Evolutionary conservation across 2,888 invertebrate species (phyloP), one percentile per base, ranked within the genome.

Genomic region (Iselma pallidipennis): DNA sequence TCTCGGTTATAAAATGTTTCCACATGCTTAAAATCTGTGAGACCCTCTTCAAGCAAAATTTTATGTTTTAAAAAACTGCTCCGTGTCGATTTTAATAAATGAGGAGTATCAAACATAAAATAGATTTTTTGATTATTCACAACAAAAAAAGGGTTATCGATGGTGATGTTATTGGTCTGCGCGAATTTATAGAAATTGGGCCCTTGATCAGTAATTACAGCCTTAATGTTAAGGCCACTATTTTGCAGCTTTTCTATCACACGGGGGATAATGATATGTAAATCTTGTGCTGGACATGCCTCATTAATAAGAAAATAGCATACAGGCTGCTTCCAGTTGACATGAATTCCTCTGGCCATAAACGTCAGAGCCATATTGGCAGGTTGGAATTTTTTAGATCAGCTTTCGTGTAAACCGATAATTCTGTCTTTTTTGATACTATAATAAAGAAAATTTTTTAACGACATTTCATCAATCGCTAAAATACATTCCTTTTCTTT

Each of bases 51-150:
- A 33, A 61, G 45, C 42, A 31, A 10, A 57, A 70, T 65, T 14
- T 26, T 26, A 60, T 66, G 45, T 25, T 56, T 55, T n/a, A 59
- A 45, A 21, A 71, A 56, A 55, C 61, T 67, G 57, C 68, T 70
- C 48, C 66, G 59, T 9, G 56, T 66, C 0, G 67, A 66, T 63
- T 71, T 74, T 25, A 70, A 31, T 28, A 70, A 42, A 56, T 69
- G 69, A 25, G 67, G 69, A 19, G 64, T 51, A 51, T 71, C 71
- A 61, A 70, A 70, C 7, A 71, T 56, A 63, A 68, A 70, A 55
- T 60, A 53, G 50, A 70, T 33, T 61, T 67, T 62, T 25, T 59
- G 37, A 23, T 63, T 33, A 19, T 59, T 62, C 29, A 61, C 23
- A 57, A 52, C 49, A 68, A 72, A 70, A 49, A 49, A 57, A 12